These are phyloP conservation scores for Brachystomella parvula DNA, from an alignment of 1,140 invertebrate species.

Conservation along the genomic window DNA sequence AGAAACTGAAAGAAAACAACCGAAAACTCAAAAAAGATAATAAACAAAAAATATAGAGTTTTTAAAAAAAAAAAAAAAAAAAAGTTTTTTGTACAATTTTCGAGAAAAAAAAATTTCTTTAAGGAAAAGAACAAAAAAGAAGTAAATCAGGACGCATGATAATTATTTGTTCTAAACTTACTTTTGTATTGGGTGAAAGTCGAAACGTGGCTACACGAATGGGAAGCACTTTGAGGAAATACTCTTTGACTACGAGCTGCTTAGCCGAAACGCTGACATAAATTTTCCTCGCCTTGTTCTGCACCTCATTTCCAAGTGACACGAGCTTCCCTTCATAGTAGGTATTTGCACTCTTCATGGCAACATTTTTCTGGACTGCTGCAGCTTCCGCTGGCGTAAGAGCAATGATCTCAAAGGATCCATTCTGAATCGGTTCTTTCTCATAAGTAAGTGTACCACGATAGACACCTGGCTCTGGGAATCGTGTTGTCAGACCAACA, in stretches of 20 bases:
- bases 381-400: constrained; percentile 65
- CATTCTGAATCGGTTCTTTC: constrained; percentile 71
- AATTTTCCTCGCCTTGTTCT: constrained; percentile 71
- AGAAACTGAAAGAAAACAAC: no score
- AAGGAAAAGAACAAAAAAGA: no score
- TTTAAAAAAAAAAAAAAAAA: constrained; percentile 2
- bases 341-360: constrained; percentile 70
- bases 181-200: constrained; percentile 83
- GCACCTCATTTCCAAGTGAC: constrained; percentile 58
- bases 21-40: constrained; percentile 48
- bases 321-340: constrained; percentile 77
- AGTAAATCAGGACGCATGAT: no score
- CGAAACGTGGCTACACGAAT: constrained; percentile 85
- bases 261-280: constrained; percentile 79
- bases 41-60: constrained; percentile 44
- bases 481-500: constrained; percentile 24
- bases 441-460: constrained; percentile 55
- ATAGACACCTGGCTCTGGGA: constrained; percentile 30
- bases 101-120: no score
- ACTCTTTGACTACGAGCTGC: constrained; percentile 84
- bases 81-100: no score
- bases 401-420: constrained; percentile 86
- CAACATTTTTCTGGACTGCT: constrained; percentile 77
- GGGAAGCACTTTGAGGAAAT: constrained; percentile 82
- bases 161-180: constrained; percentile 42